Evolutionary conservation across 53 echinoderm and acorn worm species (phyloP).

Genomic region (Zoroaster sp.): DNA sequence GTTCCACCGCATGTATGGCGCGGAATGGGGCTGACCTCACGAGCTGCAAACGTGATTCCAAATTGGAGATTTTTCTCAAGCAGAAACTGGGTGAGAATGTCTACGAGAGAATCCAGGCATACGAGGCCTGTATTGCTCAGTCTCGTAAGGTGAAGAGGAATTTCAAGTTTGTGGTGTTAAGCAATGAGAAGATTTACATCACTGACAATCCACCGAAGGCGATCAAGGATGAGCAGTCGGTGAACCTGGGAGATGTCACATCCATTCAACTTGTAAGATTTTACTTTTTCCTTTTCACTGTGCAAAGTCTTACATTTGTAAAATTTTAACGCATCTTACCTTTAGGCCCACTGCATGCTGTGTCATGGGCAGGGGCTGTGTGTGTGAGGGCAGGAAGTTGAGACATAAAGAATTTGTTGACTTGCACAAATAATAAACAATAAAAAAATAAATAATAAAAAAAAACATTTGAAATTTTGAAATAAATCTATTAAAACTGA

Average conservation of each 20-base stretch:
- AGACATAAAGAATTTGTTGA: too few relatives aligned
- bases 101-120: conserved; percentile 79
- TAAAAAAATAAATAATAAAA: too few relatives aligned
- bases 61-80: conserved; percentile 89
- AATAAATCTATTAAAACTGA: too few relatives aligned
- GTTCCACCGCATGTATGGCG: conserved; percentile 62
- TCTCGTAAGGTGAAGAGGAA: conserved; percentile 81
- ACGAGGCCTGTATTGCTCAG: conserved; percentile 89
- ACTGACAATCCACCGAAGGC: conserved; percentile 91
- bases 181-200: conserved; percentile 77
- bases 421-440: too few relatives aligned
- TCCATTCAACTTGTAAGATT: conserved; percentile 78
- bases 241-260: conserved; percentile 76
- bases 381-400: too few relatives aligned
- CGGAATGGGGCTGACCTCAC: conserved; percentile 70
- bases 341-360: neutral
- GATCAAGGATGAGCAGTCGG: conserved; percentile 78
- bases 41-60: conserved; percentile 74
- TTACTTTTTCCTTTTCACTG: neutral
- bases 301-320: neutral
- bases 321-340: neutral
- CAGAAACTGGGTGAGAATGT: conserved; percentile 73
- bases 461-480: too few relatives aligned
- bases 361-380: too few relatives aligned
- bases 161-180: conserved; percentile 80